Evolutionary conservation across 2,888 invertebrate species (phyloP).

Genomic region (Erebia epiphron): DNA sequence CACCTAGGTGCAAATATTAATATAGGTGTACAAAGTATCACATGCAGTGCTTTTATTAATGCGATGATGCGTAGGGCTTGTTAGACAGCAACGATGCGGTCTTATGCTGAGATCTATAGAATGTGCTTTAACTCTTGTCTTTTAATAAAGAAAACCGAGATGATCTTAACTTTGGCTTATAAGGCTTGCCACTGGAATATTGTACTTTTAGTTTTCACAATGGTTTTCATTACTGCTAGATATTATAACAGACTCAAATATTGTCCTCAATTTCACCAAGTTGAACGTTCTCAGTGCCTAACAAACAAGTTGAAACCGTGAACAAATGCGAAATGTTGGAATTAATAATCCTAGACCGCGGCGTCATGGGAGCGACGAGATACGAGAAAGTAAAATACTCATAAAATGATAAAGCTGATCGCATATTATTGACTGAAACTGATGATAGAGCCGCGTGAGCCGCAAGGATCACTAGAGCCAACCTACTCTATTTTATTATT

Average conservation of each 20-base stretch:
- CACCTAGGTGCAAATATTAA: no score
- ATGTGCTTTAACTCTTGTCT: no score
- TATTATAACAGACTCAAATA: not conserved
- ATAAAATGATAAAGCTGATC: not conserved
- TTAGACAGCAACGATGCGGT: no score
- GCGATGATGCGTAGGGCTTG: no score
- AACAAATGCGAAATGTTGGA: not conserved
- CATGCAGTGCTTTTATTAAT: no score
- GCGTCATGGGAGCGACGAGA: not conserved
- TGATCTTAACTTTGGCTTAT: not conserved
- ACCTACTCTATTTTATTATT: no score
- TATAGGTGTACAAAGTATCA: no score
- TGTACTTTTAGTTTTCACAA: not conserved
- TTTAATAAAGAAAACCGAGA: not conserved
- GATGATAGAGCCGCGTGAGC: no score
- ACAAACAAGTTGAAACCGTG: slow-evolving; percentile 4
- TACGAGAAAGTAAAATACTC: not conserved
- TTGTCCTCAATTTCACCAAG: not conserved
- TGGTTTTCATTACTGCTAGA: not conserved
- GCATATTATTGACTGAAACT: no score
- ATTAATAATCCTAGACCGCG: not conserved
- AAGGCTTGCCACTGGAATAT: not conserved
- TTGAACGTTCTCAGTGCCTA: not conserved
- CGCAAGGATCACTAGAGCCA: no score
- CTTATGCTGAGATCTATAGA: no score